Base-by-base conservation (phyloP, 2,113 vertebrate genomes). In the Arizona elegans region DNA sequence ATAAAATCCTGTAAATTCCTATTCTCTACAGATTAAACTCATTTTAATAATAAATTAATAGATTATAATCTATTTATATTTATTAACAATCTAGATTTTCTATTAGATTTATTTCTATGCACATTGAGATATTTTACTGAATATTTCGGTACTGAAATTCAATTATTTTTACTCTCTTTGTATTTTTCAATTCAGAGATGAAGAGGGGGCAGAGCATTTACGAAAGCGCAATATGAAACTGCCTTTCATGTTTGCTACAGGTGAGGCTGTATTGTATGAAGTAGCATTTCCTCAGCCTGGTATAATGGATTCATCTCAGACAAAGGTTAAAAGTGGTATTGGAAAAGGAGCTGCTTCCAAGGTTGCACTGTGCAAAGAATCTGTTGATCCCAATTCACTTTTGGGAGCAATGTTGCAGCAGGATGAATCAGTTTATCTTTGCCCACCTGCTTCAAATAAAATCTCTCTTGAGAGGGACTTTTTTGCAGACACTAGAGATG, bases 201-300 rank as follows among this genome's bases (percentile, higher is more conserved):
- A 98, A 95, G 98, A 99, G 97, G 98, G 98, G 90, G 94, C 95
- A 86, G 98, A 98, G 23, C 97, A 98, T 92, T 96, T 98, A 87
- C 96, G 92, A 91, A 98, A 99, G 62, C 97, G 98, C 89, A 98
- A 94, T 93, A 92, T 96, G 92, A 97, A 96, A 43, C 59, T 98
- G 91, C 98, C 98, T 23, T 99, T 99, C 93, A 97, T 97, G 97
- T 98, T 98, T 90, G 96, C 98, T 70, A 98, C 98, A 5, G 98
- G 98, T 19, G 98, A 99, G 95, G 98, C 98, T 23, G 95, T 98
- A 54, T 91, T 99, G 1, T 98, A 98, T 56, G 98, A 98, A 94
- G 29, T 96, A 0, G 95, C 94, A 62, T 98, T 95, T 88, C 95
- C 96, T 6, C 92, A 97, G 90, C 95, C 94, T 0, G 53, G 94